Percentiles rank a stretch among this genome's conserved stretches.
Evolutionary conservation across 2,797 vertebrate genomes (phyloP).

Genomic region (Coregonus sp.): DNA sequence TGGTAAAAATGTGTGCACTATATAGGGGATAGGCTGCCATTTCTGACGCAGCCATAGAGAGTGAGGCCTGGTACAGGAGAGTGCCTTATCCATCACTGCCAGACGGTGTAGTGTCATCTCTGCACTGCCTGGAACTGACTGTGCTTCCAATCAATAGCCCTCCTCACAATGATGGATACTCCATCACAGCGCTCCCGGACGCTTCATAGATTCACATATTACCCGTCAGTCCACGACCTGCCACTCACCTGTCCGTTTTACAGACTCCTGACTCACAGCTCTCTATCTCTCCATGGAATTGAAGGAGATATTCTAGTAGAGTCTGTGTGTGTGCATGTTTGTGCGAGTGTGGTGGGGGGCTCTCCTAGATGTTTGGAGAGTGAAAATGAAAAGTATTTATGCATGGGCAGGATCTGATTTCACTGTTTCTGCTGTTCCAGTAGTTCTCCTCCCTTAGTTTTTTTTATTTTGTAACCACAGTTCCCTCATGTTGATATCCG

Average conservation of each 20-base stretch:
- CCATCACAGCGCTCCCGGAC: conserved; percentile 15
- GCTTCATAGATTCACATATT: conserved; percentile 25
- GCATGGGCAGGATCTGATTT: too few species aligned
- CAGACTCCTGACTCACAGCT: neutral
- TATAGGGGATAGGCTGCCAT: neutral
- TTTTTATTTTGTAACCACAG: neutral
- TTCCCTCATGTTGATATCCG: too few species aligned
- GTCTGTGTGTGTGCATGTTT: too few species aligned
- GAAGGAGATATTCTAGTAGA: neutral
- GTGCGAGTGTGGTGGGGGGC: too few species aligned
- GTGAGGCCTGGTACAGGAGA: conserved; percentile 5
- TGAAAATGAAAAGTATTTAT: too few species aligned
- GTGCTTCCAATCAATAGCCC: conserved; percentile 29
- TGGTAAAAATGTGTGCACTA: neutral
- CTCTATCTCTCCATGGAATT: neutral
- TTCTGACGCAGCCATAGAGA: neutral
- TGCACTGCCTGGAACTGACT: conserved; percentile 29
- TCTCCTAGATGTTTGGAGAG: too few species aligned
- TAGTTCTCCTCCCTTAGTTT: too few species aligned
- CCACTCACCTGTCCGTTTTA: conserved; percentile 21
- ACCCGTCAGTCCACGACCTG: conserved; percentile 17
- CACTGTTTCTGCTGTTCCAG: too few species aligned
- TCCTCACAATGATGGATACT: conserved; percentile 26
- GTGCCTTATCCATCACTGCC: conserved; percentile 36
- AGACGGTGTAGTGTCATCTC: conserved; percentile 32